A percentile compares a stretch with the other conserved stretches of the same genome.
Evolutionary conservation across 2,888 invertebrate species (phyloP).

Genomic region (Zele albiditarsus): DNA sequence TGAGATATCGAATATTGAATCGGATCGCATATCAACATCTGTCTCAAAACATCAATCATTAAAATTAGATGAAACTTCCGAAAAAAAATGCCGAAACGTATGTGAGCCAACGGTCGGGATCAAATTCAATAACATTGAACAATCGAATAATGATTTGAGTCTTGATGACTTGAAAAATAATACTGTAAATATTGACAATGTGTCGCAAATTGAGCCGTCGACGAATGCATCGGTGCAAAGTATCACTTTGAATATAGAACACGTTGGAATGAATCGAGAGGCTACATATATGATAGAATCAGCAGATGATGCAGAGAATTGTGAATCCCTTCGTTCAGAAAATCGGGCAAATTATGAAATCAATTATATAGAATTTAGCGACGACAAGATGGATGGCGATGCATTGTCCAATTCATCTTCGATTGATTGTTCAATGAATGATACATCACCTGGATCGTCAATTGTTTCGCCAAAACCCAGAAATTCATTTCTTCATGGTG

Average conservation of each 20-base stretch:
- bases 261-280: conserved; percentile 62
- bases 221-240: conserved; percentile 40
- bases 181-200: background rate
- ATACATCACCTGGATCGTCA: conserved; percentile 39
- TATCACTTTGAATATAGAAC: conserved; percentile 44
- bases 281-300: conserved; percentile 46
- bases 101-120: background rate
- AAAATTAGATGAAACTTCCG: background rate
- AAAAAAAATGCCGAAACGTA: background rate
- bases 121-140: background rate
- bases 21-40: conserved; percentile 50
- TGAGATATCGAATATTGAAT: conserved; percentile 69
- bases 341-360: background rate
- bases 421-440: conserved; percentile 61
- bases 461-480: conserved; percentile 75
- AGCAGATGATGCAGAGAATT: conserved; percentile 37
- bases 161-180: background rate
- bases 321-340: background rate
- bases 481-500: conserved; percentile 83
- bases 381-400: background rate
- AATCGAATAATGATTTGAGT: background rate
- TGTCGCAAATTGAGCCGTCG: background rate
- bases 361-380: background rate
- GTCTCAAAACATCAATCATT: background rate
- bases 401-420: conserved; percentile 81